Evolutionary conservation across 1,140 invertebrate species (phyloP).

Genomic region (Plutomurus gul): DNA sequence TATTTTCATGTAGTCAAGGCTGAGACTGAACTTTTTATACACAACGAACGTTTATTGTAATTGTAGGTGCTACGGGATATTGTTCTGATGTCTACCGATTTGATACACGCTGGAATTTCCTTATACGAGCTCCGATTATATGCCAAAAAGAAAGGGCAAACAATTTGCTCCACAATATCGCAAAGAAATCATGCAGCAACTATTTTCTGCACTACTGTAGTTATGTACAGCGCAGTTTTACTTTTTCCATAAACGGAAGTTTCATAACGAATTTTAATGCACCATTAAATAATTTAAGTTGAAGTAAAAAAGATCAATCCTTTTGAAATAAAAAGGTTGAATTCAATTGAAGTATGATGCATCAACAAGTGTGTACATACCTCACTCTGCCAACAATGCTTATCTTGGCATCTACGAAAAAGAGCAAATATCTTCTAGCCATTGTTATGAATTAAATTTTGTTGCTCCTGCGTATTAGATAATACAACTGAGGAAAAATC

Average conservation of each 20-base stretch:
- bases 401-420: too few relatives aligned
- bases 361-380: too few relatives aligned
- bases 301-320: too few relatives aligned
- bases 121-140: conserved; percentile 39
- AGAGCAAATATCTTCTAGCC: too few relatives aligned
- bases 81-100: conserved; percentile 45
- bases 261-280: too few relatives aligned
- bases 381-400: too few relatives aligned
- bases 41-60: neutral
- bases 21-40: neutral
- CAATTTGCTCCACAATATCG: neutral
- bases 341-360: too few relatives aligned
- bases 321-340: too few relatives aligned
- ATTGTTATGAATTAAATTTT: too few relatives aligned
- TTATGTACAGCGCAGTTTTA: conserved; percentile 27
- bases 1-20: neutral
- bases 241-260: conserved; percentile 38
- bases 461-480: too few relatives aligned
- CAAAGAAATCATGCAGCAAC: neutral
- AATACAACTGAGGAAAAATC: too few relatives aligned
- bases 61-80: conserved; percentile 45
- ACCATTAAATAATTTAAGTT: too few relatives aligned
- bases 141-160: conserved; percentile 30
- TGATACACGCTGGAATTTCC: conserved; percentile 32
- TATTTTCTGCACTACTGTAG: neutral